Evolutionary conservation across 1,140 invertebrate genomes (phyloP).

Genomic region (Drosophila insularis): DNA sequence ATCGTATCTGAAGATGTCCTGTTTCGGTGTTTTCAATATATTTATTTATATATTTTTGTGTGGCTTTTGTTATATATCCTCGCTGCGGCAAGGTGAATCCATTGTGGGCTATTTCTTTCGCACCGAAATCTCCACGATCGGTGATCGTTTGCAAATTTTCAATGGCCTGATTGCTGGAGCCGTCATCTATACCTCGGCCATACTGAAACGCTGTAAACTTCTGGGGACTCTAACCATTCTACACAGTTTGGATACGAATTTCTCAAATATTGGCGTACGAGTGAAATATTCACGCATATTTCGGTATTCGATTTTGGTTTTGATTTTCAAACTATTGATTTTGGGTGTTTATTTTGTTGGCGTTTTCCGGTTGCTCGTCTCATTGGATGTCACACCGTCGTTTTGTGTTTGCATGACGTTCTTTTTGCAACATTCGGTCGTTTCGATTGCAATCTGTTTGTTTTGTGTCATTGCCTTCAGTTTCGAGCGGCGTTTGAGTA

Average conservation of each 20-base stretch:
- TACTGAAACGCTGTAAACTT: constrained; percentile 60
- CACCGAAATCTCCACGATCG: constrained; percentile 67
- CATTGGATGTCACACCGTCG: constrained; percentile 64
- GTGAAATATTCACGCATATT: constrained; percentile 71
- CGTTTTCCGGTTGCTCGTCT: constrained; percentile 65
- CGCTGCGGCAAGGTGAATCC: constrained; percentile 63
- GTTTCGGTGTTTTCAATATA: constrained; percentile 65
- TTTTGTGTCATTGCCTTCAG: constrained; percentile 75
- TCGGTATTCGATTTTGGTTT: constrained; percentile 58
- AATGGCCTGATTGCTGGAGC: constrained; percentile 63
- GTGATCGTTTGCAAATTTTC: constrained; percentile 70
- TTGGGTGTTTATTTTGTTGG: constrained; percentile 69
- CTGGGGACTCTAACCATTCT: constrained; percentile 59
- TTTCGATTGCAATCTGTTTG: constrained; percentile 72
- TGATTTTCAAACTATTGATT: constrained; percentile 66
- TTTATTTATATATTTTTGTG: constrained; percentile 60
- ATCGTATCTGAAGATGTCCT: constrained; percentile 64
- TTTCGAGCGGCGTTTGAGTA: constrained; percentile 65
- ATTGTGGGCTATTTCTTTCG: constrained; percentile 73
- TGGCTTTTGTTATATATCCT: constrained; percentile 66
- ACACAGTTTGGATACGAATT: constrained; percentile 61
- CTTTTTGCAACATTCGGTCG: constrained; percentile 70
- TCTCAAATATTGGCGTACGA: constrained; percentile 53
- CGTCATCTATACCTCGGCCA: constrained; percentile 62
- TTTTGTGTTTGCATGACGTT: constrained; percentile 74